Evolutionary conservation across 2,113 vertebrate species (phyloP).

Genomic region (Motacilla alba): DNA sequence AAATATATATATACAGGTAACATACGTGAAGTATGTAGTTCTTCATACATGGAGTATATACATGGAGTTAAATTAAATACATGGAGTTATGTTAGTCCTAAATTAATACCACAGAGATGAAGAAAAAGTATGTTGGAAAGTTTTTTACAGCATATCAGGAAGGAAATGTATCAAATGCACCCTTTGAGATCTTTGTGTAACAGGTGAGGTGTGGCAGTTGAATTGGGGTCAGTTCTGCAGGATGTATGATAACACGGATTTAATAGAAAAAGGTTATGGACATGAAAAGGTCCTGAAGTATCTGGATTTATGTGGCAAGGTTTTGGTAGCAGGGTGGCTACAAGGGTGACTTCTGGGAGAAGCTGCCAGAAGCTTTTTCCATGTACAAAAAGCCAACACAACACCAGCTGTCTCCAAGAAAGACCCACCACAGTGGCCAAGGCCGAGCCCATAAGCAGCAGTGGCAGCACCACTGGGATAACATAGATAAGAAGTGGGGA

Average conservation of each 20-base stretch:
- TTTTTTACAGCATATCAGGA: background rate
- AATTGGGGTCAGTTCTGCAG: background rate
- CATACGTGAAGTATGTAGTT: background rate
- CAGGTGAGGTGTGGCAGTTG: background rate
- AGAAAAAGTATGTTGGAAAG: background rate
- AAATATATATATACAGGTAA: background rate
- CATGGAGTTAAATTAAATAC: background rate
- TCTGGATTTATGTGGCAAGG: background rate
- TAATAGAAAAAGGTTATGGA: background rate
- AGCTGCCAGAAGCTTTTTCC: background rate
- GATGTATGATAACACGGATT: background rate
- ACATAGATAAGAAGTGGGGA: background rate
- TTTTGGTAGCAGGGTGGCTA: background rate
- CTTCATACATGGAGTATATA: background rate
- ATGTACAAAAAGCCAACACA: rapidly evolving
- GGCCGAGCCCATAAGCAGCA: rapidly evolving
- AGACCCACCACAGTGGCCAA: rapidly evolving
- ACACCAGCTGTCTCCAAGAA: rapidly evolving
- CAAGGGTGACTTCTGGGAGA: background rate
- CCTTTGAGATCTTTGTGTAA: background rate
- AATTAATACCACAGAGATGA: background rate
- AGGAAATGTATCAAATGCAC: background rate
- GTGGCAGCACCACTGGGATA: background rate
- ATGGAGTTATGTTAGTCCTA: background rate
- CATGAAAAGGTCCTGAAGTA: background rate